A percentile compares a stretch with the other conserved stretches of the same genome.
Conservation (phyloP, 2,797 vertebrate genomes). For the Cossypha polioptera region DNA sequence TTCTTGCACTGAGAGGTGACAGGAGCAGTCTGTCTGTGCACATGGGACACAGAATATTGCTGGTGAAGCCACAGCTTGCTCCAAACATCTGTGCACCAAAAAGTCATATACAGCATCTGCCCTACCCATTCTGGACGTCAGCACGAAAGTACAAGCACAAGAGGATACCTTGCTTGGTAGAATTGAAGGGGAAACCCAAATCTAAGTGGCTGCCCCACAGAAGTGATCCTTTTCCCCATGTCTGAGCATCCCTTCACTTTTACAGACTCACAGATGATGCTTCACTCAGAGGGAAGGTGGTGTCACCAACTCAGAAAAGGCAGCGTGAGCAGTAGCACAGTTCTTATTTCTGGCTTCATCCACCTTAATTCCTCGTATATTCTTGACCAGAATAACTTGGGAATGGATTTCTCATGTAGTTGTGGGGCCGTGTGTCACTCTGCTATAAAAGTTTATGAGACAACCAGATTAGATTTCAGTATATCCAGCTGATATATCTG, state of each 20-base stretch:
- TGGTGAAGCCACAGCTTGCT: background rate
- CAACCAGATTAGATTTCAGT: background rate
- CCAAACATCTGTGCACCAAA: background rate
- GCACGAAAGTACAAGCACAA: background rate
- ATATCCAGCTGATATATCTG: background rate
- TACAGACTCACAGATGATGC: background rate
- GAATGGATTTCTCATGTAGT: background rate
- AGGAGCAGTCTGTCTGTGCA: background rate
- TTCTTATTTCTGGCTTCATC: background rate
- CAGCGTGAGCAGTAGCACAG: background rate
- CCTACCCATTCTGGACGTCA: background rate
- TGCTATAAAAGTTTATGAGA: background rate
- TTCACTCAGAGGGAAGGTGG: background rate
- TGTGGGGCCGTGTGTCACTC: background rate
- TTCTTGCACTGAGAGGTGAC: background rate
- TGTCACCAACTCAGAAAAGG: background rate
- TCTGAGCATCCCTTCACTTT: background rate
- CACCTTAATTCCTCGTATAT: fast-evolving
- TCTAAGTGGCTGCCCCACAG: background rate
- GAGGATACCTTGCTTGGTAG: background rate
- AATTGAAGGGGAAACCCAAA: background rate
- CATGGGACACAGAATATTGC: background rate
- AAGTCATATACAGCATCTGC: background rate
- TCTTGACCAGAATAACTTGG: background rate
- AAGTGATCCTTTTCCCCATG: background rate